Percentiles rank a stretch among this genome's conserved stretches.
Evolutionary conservation across 2,888 invertebrate genomes (phyloP).

Genomic region (Hemithea aestivaria): DNA sequence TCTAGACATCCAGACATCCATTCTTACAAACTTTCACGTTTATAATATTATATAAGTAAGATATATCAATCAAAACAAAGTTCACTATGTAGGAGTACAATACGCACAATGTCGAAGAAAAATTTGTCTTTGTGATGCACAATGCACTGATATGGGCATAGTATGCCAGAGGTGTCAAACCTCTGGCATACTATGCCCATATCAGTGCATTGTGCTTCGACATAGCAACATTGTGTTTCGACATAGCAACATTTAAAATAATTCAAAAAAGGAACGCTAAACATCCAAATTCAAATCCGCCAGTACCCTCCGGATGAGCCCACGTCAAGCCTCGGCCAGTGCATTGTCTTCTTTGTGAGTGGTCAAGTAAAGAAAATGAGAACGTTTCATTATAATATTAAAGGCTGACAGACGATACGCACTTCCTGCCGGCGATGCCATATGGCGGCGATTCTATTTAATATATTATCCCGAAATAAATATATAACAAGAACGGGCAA

Average conservation of each 20-base stretch:
- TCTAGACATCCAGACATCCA: too few species aligned
- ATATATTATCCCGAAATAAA: conserved; percentile 3
- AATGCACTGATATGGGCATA: too few species aligned
- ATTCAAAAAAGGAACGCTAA: conserved; percentile 13
- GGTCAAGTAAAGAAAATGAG: conserved; percentile 73
- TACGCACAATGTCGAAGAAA: too few species aligned
- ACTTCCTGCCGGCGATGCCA: conserved; percentile 69
- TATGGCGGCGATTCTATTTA: conserved; percentile 46
- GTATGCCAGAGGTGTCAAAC: too few species aligned
- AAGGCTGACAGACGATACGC: conserved; percentile 73
- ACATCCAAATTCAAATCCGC: conserved; percentile 39
- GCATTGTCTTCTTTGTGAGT: conserved; percentile 71
- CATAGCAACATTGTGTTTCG: background rate
- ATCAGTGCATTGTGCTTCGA: too few species aligned
- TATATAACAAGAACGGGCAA: too few species aligned
- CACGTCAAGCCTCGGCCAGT: conserved; percentile 54
- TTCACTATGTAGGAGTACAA: too few species aligned
- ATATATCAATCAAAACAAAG: too few species aligned
- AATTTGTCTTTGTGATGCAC: too few species aligned
- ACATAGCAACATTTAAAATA: conserved; percentile 14
- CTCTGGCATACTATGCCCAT: too few species aligned
- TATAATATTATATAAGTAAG: too few species aligned
- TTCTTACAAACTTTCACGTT: too few species aligned
- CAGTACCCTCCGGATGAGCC: conserved; percentile 62
- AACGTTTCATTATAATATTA: conserved; percentile 71